Evolutionary conservation across 2,888 invertebrate species (phyloP).

Genomic region (Adela reaumurella): DNA sequence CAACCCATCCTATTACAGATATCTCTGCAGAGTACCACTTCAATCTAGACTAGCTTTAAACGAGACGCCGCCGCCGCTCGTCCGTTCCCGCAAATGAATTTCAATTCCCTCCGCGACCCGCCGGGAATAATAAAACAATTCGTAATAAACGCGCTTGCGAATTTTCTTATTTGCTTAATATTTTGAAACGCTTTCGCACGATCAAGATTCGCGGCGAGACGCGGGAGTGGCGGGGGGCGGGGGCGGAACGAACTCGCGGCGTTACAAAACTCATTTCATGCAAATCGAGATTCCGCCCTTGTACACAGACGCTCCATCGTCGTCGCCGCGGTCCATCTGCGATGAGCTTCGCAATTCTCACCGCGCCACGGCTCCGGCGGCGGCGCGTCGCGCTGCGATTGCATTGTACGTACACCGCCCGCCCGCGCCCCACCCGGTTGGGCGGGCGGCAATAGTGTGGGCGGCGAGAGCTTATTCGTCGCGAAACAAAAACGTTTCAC

Average conservation of each 20-base stretch:
- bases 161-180: slow-evolving; percentile 21
- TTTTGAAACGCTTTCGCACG: slow-evolving; percentile 13
- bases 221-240: slow-evolving; percentile 10
- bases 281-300: slow-evolving; percentile 27
- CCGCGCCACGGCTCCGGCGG: no score
- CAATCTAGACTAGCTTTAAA: slow-evolving; percentile 4
- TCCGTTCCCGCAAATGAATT: not conserved
- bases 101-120: slow-evolving; percentile 7
- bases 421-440: no score
- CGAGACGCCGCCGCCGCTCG: slow-evolving; percentile 6
- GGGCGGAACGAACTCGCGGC: slow-evolving; percentile 14
- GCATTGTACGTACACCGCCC: no score
- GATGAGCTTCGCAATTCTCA: not conserved
- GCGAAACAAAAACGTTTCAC: slow-evolving; percentile 18
- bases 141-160: slow-evolving; percentile 20
- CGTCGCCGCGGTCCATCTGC: not conserved
- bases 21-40: slow-evolving; percentile 1
- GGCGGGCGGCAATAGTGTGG: no score
- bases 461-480: slow-evolving; percentile 2
- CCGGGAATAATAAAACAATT: slow-evolving; percentile 22
- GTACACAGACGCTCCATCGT: slow-evolving; percentile 6
- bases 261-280: slow-evolving; percentile 30
- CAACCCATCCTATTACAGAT: slow-evolving; percentile 5
- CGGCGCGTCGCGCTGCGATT: no score
- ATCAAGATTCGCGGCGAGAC: not conserved